Conservation (phyloP, 1,140 invertebrate genomes). For the Drosophila santomea region DNA sequence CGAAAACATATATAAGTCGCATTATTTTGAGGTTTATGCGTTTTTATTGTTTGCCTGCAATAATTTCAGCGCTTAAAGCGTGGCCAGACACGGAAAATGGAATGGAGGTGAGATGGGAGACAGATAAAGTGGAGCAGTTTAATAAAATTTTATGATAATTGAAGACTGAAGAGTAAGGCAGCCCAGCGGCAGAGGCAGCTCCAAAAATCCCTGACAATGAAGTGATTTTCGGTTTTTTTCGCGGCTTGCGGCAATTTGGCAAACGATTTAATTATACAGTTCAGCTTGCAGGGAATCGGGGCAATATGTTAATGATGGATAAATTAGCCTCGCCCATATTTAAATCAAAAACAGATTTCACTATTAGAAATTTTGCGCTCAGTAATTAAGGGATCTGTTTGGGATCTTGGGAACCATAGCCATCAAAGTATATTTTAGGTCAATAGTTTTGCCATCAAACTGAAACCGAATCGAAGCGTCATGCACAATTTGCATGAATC, state of each 20-base stretch:
- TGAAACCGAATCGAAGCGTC: constrained; percentile 77
- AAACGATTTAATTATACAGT: constrained; percentile 65
- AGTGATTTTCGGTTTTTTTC: constrained; percentile 57
- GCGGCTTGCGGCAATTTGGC: constrained; percentile 23
- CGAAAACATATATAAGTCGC: constrained; percentile 56
- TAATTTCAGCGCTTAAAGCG: constrained; percentile 77
- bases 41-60: constrained; percentile 77
- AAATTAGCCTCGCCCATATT: constrained; percentile 42
- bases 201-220: constrained; percentile 63
- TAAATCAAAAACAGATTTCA: constrained; percentile 54
- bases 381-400: constrained; percentile 59
- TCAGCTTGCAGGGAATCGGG: constrained; percentile 10
- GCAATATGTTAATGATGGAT: constrained; percentile 44
- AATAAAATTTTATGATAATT: constrained; percentile 82
- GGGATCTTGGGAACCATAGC: constrained; percentile 54
- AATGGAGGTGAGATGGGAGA: constrained; percentile 37
- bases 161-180: constrained; percentile 44
- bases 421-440: constrained; percentile 69
- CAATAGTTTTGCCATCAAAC: constrained; percentile 75
- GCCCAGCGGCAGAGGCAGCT: not conserved
- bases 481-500: constrained; percentile 79
- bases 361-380: constrained; percentile 39
- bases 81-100: constrained; percentile 37
- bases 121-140: constrained; percentile 78
- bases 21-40: constrained; percentile 75